Evolutionary conservation across 2,797 vertebrate species (phyloP), one percentile per base, ranked within the genome.

Genomic region (Limosa lapponica): DNA sequence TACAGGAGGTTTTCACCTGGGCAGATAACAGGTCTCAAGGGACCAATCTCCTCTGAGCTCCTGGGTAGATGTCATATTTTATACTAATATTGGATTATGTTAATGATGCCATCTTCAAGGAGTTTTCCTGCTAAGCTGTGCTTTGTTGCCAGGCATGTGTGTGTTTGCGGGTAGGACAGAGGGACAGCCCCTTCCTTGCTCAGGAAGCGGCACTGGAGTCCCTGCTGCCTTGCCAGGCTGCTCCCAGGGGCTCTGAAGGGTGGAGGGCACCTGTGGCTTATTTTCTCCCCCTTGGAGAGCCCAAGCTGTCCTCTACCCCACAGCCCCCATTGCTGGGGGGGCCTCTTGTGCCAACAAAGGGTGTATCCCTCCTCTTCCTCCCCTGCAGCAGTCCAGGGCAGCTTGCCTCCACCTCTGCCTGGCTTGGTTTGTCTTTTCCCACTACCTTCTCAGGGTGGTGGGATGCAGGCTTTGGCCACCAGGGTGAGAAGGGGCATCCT

Each of bases 1-100:
- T 84, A 28, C 64, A 83, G 67, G 64, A 74, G 65, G 28, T 46
- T 94, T 82, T 87, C 78, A 94, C 57, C 78, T 83, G 91, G 49
- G 36, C 49, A 74, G 71, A 46, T 62, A 82, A 46, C 32, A 82
- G 51, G 5, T n/a, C 79, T 91, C 89, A 30, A 48, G 59, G 44
- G 43, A 89, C 22, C 0, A 8, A n/a, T 72, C 44, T 67, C 52
- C 44, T 78, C 49, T 82, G 52, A 81, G 36, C 28, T 79, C 25
- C 30, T 30, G 46, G 46, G 8, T 16, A 78, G 71, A 64, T 61
- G 55, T 12, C 2, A 2, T 55, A 20, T 84, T 87, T 73, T 15
- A 58, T 44, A 61, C 70, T 65, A 36, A 71, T 54, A 32, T 3
- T 72, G 49, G 41, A 39, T 89, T 70, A 49, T 28, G 32, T 57